These are phyloP conservation scores for Fundulus diaphanus DNA, from an alignment of 2,797 vertebrate species.

Conservation along the genomic window DNA sequence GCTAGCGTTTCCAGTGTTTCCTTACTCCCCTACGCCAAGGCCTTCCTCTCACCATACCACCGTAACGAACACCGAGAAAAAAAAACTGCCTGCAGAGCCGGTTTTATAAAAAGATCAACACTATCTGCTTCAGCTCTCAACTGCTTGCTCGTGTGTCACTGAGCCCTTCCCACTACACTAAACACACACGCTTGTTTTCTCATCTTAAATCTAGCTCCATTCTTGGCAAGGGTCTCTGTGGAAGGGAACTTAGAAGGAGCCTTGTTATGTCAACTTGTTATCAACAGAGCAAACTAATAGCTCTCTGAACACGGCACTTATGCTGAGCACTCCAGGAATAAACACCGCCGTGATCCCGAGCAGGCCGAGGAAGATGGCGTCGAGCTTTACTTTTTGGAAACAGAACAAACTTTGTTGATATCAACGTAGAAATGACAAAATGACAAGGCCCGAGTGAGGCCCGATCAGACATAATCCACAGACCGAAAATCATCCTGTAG, in stretches of 20 bases:
- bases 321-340: background rate
- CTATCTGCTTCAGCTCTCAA: conserved; percentile 31
- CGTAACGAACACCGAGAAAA: conserved; percentile 64
- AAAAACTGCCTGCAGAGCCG: conserved; percentile 64
- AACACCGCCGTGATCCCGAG: background rate
- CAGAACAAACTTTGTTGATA: background rate
- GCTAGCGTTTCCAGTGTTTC: conserved; percentile 1
- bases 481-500: no score
- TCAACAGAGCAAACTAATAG: conserved; percentile 32
- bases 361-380: background rate
- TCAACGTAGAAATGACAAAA: background rate
- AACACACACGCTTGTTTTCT: conserved; percentile 30
- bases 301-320: conserved; percentile 15
- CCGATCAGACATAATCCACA: no score
- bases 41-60: conserved; percentile 15
- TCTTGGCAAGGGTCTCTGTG: conserved; percentile 28
- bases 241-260: conserved; percentile 36
- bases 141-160: conserved; percentile 11
- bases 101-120: conserved; percentile 80
- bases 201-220: conserved; percentile 47
- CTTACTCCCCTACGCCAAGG: background rate
- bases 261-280: conserved; percentile 59
- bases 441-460: background rate
- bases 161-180: background rate
- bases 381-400: background rate